These are phyloP conservation scores for Pediacus dermestoides DNA, from an alignment of 2,888 invertebrate genomes.

Conservation along the genomic window DNA sequence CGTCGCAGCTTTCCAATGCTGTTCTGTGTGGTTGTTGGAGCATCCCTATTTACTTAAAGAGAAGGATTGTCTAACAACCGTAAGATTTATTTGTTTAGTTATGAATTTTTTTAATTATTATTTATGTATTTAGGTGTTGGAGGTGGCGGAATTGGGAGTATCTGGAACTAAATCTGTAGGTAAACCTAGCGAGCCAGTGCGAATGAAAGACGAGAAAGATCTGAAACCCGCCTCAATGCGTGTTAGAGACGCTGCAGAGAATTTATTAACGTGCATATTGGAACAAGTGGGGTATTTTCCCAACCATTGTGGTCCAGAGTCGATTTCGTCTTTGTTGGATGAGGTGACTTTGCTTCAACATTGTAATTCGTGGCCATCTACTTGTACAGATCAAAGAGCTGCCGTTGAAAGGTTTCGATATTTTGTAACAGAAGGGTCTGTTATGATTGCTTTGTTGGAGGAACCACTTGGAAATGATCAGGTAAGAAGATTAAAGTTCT, in stretches of 20 bases:
- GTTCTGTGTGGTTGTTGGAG: conserved; percentile 88
- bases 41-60: conserved; percentile 88
- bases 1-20: conserved; percentile 87
- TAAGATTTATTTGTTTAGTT: conserved; percentile 43
- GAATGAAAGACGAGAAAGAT: conserved; percentile 94
- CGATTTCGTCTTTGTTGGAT: conserved; percentile 81
- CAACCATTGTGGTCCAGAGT: conserved; percentile 78
- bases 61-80: conserved; percentile 86
- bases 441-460: conserved; percentile 84
- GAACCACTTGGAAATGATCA: conserved; percentile 78
- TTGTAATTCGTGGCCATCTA: conserved; percentile 62
- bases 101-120: neutral
- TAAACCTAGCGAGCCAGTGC: conserved; percentile 83
- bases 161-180: conserved; percentile 89
- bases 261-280: conserved; percentile 82
- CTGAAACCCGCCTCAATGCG: conserved; percentile 96
- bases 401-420: conserved; percentile 75
- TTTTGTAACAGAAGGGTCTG: conserved; percentile 87
- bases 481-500: conserved; percentile 23
- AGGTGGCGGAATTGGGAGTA: conserved; percentile 96
- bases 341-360: conserved; percentile 78
- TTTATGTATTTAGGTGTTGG: conserved; percentile 54
- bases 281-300: conserved; percentile 88
- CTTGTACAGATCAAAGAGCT: conserved; percentile 53
- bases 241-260: conserved; percentile 96